Evolutionary conservation across 2,888 invertebrate genomes (phyloP).

Genomic region (Koerneria pararmatus): DNA sequence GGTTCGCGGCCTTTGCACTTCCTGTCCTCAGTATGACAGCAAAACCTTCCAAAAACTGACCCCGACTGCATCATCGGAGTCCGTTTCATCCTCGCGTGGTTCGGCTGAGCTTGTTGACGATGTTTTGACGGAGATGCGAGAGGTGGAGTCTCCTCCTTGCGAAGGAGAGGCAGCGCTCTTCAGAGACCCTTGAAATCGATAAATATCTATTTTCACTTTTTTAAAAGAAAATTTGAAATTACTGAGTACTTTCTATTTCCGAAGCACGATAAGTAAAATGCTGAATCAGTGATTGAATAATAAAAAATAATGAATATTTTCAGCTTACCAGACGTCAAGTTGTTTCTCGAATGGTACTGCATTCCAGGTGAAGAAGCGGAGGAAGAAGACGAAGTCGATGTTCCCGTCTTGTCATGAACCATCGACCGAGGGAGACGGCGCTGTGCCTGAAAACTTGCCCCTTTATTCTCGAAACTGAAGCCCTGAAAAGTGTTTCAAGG

Average conservation of each 20-base stretch:
- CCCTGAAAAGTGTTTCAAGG: too few relatives aligned
- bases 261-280: too few relatives aligned
- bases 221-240: too few relatives aligned
- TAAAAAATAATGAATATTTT: too few relatives aligned
- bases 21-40: background rate
- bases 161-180: background rate
- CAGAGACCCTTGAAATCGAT: too few relatives aligned
- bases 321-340: too few relatives aligned
- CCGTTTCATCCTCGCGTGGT: conserved; percentile 28
- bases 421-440: conserved; percentile 15
- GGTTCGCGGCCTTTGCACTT: too few relatives aligned
- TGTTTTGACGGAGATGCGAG: conserved; percentile 15
- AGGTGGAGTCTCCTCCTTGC: conserved; percentile 1
- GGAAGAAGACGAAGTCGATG: conserved; percentile 2
- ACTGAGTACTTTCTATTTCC: too few relatives aligned
- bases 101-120: too few relatives aligned
- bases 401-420: conserved; percentile 1
- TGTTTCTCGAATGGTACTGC: conserved; percentile 17
- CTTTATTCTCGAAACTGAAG: too few relatives aligned
- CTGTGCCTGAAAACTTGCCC: conserved; percentile 12
- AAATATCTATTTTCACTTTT: too few relatives aligned
- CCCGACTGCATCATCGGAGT: conserved; percentile 28
- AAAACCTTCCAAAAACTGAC: conserved; percentile 10
- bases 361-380: conserved; percentile 13
- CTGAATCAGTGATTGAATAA: too few relatives aligned